Percentiles rank a stretch among this genome's conserved stretches.
Evolutionary conservation across 2,888 invertebrate genomes (phyloP).

Genomic region (Ormyrus pomaceus): DNA sequence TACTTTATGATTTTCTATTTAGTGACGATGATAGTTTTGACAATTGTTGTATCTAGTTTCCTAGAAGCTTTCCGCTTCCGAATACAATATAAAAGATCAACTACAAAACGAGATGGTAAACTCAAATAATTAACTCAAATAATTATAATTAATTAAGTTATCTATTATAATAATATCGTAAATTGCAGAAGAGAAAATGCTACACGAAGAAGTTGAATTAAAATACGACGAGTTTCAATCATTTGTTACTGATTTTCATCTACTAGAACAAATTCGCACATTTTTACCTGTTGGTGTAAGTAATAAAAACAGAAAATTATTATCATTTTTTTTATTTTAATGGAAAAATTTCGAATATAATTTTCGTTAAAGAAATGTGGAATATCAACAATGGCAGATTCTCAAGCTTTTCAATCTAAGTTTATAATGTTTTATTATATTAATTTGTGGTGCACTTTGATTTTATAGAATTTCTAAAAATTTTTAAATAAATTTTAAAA

Average conservation of each 20-base stretch:
- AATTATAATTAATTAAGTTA: conserved; percentile 12
- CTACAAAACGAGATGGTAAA: conserved; percentile 85
- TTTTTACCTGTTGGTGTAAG: conserved; percentile 77
- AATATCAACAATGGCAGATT: no score
- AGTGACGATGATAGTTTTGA: conserved; percentile 93
- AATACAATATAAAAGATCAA: conserved; percentile 90
- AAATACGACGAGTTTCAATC: conserved; percentile 83
- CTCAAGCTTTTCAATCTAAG: no score
- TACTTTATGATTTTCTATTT: conserved; percentile 94
- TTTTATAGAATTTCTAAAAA: no score
- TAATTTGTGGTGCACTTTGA: background rate
- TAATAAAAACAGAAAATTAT: conserved; percentile 41
- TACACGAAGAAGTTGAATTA: conserved; percentile 85
- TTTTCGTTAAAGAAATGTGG: no score
- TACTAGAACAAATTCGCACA: conserved; percentile 76
- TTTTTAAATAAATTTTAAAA: background rate
- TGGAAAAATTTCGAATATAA: no score
- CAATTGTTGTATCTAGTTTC: conserved; percentile 92
- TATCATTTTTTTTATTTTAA: background rate
- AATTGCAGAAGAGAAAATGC: conserved; percentile 83
- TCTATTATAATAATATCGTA: conserved; percentile 17
- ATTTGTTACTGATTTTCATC: conserved; percentile 77
- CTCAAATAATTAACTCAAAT: conserved; percentile 6
- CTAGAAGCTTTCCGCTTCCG: conserved; percentile 91
- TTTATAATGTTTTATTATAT: background rate